These are phyloP conservation scores for Brachyptera putata DNA, from an alignment of 2,888 invertebrate genomes.

Conservation along the genomic window DNA sequence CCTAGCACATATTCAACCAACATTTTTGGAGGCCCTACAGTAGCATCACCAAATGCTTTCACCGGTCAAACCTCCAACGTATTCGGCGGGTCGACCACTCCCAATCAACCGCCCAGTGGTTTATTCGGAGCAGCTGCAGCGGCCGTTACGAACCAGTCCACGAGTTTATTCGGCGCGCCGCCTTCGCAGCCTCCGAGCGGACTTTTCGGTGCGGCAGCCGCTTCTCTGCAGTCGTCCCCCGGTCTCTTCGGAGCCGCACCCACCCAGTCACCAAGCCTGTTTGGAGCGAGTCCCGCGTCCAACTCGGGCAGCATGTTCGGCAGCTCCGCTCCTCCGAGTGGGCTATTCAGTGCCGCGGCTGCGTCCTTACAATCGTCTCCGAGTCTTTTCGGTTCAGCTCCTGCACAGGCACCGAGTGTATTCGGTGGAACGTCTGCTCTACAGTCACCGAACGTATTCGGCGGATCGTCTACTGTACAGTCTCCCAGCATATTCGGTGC, in stretches of 20 bases:
- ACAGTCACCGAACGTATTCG: no score
- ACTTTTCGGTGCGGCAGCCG: neutral
- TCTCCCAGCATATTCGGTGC: no score
- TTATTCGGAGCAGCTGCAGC: neutral
- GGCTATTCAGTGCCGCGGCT: neutral
- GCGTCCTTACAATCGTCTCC: no score
- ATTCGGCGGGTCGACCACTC: neutral
- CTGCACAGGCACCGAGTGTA: neutral
- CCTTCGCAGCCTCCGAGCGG: no score
- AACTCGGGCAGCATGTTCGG: no score
- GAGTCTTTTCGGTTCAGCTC: no score
- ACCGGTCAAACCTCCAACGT: neutral
- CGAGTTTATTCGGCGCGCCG: neutral
- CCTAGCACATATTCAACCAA: no score
- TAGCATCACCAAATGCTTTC: neutral
- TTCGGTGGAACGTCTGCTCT: neutral
- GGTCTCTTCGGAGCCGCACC: neutral
- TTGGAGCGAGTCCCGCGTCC: no score
- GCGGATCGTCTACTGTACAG: neutral
- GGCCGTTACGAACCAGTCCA: neutral
- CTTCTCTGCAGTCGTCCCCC: neutral
- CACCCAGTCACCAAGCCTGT: no score
- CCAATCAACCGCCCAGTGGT: neutral
- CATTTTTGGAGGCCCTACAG: slow-evolving; percentile 3
- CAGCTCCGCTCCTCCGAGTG: no score